phyloP scores from a whole-genome alignment of 2,797 vertebrate species.

The Rhinogobio ventralis region DNA sequence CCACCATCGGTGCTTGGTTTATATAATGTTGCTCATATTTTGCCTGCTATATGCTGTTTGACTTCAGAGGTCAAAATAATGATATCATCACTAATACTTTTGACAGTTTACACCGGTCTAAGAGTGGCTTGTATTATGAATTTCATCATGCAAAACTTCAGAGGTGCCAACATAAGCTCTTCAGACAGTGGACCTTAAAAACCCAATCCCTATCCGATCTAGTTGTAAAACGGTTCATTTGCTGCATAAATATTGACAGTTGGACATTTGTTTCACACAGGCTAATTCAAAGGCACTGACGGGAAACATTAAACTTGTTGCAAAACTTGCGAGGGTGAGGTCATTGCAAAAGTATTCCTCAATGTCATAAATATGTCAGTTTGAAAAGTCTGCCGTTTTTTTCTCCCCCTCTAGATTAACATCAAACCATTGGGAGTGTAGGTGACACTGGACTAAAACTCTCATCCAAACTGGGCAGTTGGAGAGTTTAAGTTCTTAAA shows the following conservation, averaged over 20 bases:
- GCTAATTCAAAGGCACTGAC: slow-evolving; percentile 48
- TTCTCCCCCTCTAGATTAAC: slow-evolving; percentile 25
- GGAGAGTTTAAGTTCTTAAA: slow-evolving; percentile 55
- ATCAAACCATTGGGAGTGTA: slow-evolving; percentile 33
- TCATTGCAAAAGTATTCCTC: slow-evolving; percentile 47
- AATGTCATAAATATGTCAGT: slow-evolving; percentile 34
- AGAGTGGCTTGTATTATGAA: not conserved
- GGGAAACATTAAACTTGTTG: slow-evolving; percentile 46
- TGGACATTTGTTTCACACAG: slow-evolving; percentile 45
- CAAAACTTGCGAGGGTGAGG: slow-evolving; percentile 32
- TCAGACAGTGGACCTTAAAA: slow-evolving; percentile 16
- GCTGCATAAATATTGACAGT: slow-evolving; percentile 50
- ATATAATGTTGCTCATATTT: not conserved
- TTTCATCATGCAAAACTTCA: slow-evolving; percentile 24
- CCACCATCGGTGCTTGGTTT: not conserved
- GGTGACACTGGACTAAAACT: slow-evolving; percentile 6
- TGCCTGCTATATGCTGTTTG: not conserved
- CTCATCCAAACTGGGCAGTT: slow-evolving; percentile 1
- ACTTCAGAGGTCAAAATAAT: not conserved
- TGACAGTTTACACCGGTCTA: not conserved
- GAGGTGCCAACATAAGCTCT: slow-evolving; percentile 47
- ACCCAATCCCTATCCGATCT: slow-evolving; percentile 21
- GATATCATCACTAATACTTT: slow-evolving; percentile 14
- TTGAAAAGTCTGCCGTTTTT: slow-evolving; percentile 25
- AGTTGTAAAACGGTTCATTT: slow-evolving; percentile 42